These are phyloP conservation scores for Garra rufa DNA, from an alignment of 2,113 vertebrate species.

Conservation along the genomic window DNA sequence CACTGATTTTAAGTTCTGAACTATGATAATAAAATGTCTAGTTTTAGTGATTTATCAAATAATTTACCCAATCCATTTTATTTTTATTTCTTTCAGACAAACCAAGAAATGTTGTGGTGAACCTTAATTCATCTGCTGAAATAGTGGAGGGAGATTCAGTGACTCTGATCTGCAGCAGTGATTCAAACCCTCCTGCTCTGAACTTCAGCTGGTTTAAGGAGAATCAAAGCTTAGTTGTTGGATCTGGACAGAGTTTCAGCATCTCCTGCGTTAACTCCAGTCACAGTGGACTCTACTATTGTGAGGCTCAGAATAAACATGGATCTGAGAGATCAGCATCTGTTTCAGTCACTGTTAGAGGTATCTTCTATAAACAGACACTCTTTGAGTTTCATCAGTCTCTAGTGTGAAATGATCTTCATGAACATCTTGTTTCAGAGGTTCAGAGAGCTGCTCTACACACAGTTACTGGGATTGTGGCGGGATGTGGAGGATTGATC, in stretches of 20 bases:
- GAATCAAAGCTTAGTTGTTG: too few species aligned
- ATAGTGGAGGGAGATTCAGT: slow-evolving; percentile 23
- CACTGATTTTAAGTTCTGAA: too few species aligned
- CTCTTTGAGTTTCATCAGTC: too few species aligned
- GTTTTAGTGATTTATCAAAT: too few species aligned
- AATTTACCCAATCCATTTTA: too few species aligned
- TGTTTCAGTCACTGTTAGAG: background rate
- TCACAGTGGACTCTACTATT: slow-evolving; percentile 36
- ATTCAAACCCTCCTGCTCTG: too few species aligned
- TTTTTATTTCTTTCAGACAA: too few species aligned
- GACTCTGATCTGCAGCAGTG: slow-evolving; percentile 44
- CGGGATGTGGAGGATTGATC: background rate
- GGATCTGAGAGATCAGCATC: slow-evolving; percentile 14
- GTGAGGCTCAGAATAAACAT: slow-evolving; percentile 43
- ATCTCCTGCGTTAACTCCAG: background rate
- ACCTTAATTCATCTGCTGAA: background rate
- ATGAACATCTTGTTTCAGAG: background rate
- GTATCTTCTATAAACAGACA: background rate
- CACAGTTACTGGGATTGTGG: background rate
- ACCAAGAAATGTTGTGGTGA: too few species aligned
- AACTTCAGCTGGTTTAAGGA: too few species aligned
- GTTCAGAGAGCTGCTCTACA: background rate
- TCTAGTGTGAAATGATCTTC: background rate
- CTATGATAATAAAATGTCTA: too few species aligned
- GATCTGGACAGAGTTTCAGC: too few species aligned